These are phyloP conservation scores for Delphinapterus leucas DNA, from an alignment of 2,113 vertebrate genomes.

Conservation along the genomic window DNA sequence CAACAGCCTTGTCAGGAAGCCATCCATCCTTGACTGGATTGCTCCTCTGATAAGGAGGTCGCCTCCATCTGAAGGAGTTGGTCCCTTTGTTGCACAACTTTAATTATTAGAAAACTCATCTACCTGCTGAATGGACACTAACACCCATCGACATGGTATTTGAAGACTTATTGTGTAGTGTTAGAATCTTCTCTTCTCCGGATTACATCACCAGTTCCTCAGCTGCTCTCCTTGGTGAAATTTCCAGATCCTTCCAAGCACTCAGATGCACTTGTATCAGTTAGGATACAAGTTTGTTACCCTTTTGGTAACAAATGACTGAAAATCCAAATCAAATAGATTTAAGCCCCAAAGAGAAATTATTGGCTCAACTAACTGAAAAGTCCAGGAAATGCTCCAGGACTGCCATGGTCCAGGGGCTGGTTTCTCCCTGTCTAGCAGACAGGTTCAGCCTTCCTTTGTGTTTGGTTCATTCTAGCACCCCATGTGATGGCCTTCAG, in stretches of 20 bases:
- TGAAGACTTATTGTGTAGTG: background rate
- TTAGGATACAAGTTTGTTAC: background rate
- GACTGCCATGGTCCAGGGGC: too few relatives aligned
- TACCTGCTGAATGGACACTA: background rate
- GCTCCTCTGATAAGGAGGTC: background rate
- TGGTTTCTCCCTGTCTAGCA: background rate
- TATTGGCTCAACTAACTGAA: background rate
- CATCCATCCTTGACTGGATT: background rate
- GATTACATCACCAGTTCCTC: background rate
- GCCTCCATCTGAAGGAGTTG: background rate
- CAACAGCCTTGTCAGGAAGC: background rate
- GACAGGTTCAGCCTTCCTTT: background rate
- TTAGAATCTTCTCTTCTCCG: background rate
- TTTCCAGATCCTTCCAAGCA: background rate
- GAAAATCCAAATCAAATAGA: background rate
- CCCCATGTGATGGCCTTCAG: rapidly evolving
- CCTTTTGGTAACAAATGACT: slow-evolving; percentile 1
- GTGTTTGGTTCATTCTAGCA: background rate
- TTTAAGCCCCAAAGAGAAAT: background rate
- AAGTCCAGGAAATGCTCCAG: background rate
- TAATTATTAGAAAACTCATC: background rate
- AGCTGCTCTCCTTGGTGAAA: background rate
- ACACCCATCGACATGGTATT: background rate
- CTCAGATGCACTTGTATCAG: background rate
- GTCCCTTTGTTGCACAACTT: background rate